These are phyloP conservation scores for Todus mexicanus DNA, from an alignment of 2,797 vertebrate species.

Conservation along the genomic window DNA sequence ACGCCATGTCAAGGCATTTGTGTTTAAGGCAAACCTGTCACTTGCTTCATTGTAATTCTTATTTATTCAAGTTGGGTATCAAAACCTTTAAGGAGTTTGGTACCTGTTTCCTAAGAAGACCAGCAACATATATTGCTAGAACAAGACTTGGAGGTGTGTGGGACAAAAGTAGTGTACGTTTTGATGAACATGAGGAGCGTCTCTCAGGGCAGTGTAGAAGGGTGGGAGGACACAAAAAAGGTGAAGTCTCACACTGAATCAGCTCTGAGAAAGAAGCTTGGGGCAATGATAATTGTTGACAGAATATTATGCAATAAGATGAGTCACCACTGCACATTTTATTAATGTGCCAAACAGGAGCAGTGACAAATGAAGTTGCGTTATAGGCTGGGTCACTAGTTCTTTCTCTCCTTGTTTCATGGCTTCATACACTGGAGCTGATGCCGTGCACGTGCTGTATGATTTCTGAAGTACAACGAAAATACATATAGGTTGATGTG, in stretches of 20 bases:
- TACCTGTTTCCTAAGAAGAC: neutral
- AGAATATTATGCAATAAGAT: neutral
- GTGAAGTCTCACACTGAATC: neutral
- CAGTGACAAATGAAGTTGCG: neutral
- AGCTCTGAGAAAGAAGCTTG: neutral
- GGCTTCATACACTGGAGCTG: neutral
- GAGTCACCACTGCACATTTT: neutral
- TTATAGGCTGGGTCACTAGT: neutral
- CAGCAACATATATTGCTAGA: neutral
- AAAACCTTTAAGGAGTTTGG: neutral
- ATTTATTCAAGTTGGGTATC: neutral
- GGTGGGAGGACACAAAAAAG: neutral
- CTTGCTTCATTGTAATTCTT: neutral
- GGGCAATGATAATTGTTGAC: neutral
- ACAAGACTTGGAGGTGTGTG: neutral
- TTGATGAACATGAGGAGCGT: neutral
- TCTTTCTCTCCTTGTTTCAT: neutral
- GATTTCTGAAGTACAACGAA: neutral
- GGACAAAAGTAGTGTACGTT: neutral
- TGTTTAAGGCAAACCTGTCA: neutral
- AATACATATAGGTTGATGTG: neutral
- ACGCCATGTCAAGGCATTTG: neutral
- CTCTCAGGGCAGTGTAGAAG: neutral
- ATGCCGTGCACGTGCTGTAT: neutral
- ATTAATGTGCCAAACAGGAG: neutral